Conservation (phyloP, 2,888 invertebrate species). For the Acanthosepion pharaonis region DNA sequence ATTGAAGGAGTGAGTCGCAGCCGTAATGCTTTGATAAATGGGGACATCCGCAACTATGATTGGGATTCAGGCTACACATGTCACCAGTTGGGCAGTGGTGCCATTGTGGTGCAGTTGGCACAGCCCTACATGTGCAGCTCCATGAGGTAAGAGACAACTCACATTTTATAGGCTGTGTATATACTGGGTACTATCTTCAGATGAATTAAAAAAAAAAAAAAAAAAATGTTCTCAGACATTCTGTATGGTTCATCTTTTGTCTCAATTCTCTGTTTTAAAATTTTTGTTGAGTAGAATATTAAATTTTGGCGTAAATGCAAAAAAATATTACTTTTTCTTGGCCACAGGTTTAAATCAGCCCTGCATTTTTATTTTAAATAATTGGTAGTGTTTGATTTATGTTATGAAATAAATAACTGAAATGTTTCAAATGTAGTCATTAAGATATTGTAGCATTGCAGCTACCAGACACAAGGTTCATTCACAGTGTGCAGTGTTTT, state of each 20-base stretch:
- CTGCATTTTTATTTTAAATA: no score
- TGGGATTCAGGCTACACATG: slow-evolving; percentile 99
- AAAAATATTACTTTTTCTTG: no score
- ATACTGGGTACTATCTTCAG: not conserved
- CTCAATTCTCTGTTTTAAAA: no score
- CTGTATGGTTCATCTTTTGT: not conserved
- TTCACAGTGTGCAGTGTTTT: no score
- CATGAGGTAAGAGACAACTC: slow-evolving; percentile 78
- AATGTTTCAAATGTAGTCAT: no score
- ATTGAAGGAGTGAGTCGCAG: slow-evolving; percentile 95
- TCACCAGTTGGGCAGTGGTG: slow-evolving; percentile 87
- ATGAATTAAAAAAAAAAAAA: not conserved
- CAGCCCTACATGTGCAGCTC: slow-evolving; percentile 95
- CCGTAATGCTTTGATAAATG: slow-evolving; percentile 95
- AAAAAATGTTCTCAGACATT: not conserved
- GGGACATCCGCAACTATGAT: slow-evolving; percentile 94
- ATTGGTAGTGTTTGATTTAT: no score
- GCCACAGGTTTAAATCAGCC: no score
- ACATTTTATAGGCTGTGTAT: not conserved
- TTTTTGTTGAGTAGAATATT: no score
- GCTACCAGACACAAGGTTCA: no score
- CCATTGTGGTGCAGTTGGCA: slow-evolving; percentile 93
- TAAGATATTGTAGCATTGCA: no score
- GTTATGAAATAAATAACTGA: no score
- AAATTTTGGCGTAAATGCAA: no score